Evolutionary conservation across 2,888 invertebrate species (phyloP).

Genomic region (Amblyjoppa proteus): DNA sequence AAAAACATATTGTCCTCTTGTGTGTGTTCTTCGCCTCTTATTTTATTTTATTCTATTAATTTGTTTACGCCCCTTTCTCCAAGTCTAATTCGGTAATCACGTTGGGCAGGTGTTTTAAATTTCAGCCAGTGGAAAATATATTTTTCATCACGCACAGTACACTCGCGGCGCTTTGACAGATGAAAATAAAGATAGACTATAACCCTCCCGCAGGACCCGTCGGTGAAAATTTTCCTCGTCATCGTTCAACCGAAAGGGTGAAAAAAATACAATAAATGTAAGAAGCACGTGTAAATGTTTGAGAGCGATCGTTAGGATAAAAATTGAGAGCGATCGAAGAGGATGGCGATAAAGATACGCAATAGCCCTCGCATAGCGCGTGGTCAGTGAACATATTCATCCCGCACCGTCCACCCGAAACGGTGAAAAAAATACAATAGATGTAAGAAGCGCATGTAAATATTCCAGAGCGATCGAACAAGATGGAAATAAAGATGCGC

Average conservation of each 20-base stretch:
- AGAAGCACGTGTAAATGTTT: neutral
- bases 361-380: neutral
- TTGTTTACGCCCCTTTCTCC: neutral
- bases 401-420: neutral
- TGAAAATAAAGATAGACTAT: neutral
- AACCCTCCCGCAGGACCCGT: neutral
- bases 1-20: neutral
- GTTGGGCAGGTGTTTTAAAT: neutral
- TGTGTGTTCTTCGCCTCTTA: neutral
- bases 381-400: neutral
- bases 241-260: neutral
- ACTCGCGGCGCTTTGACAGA: too few species aligned
- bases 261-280: neutral
- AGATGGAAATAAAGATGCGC: too few species aligned
- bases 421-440: neutral
- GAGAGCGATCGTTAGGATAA: too few species aligned
- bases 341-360: too few species aligned
- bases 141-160: neutral
- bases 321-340: too few species aligned
- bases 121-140: neutral
- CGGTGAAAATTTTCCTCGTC: neutral
- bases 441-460: conserved; percentile 68
- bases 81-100: neutral
- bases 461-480: conserved; percentile 72
- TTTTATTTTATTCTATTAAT: neutral